These are phyloP conservation scores for Melieria crassipennis DNA, from an alignment of 2,888 invertebrate species.

Conservation along the genomic window DNA sequence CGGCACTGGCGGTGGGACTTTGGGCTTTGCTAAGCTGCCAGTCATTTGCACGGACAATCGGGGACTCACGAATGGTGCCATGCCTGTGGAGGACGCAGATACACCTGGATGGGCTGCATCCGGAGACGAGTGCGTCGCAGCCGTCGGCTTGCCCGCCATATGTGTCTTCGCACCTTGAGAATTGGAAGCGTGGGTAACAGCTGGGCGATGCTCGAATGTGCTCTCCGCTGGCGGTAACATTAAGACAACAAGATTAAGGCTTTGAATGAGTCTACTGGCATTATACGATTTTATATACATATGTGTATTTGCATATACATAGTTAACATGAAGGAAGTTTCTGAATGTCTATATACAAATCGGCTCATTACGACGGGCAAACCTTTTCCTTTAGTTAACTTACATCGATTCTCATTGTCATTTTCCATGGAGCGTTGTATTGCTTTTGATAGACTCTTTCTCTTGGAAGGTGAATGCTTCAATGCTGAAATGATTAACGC, in stretches of 20 bases:
- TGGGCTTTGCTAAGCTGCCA: constrained; percentile 72
- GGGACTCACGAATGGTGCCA: constrained; percentile 39
- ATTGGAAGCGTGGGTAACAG: constrained; percentile 50
- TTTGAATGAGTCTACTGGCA: not conserved
- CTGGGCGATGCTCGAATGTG: constrained; percentile 13
- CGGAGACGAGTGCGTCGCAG: constrained; percentile 1
- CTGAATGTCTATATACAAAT: too few species aligned
- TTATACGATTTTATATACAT: not conserved
- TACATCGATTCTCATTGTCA: constrained; percentile 73
- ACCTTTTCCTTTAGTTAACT: constrained; percentile 40
- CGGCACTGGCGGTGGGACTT: constrained; percentile 89
- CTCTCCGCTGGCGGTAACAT: constrained; percentile 10
- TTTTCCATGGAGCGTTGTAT: constrained; percentile 76
- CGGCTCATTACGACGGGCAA: too few species aligned
- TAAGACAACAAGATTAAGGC: not conserved
- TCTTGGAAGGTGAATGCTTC: constrained; percentile 96
- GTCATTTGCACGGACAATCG: constrained; percentile 67
- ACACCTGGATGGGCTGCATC: constrained; percentile 46
- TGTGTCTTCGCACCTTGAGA: constrained; percentile 54
- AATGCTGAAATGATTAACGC: constrained; percentile 72
- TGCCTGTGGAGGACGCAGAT: constrained; percentile 35
- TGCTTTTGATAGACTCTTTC: constrained; percentile 85
- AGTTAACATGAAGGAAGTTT: not conserved
- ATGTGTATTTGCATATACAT: not conserved
- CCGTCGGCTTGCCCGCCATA: constrained; percentile 44